A percentile compares a stretch with the other conserved stretches of the same genome.
These are phyloP conservation scores for Plebejus anna DNA, from an alignment of 2,888 invertebrate species.

Conservation along the genomic window DNA sequence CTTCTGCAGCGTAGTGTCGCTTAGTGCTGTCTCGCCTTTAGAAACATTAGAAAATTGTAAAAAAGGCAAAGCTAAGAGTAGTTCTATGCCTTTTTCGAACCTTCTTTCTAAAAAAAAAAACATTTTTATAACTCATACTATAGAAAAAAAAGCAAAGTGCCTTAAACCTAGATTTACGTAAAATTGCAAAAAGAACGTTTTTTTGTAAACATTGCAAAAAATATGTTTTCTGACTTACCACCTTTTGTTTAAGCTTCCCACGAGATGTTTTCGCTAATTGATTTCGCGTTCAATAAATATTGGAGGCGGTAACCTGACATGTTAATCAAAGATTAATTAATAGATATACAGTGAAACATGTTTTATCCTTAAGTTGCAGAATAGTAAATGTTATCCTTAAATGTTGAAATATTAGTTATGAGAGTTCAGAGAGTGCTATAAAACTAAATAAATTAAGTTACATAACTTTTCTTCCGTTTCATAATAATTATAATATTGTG, in stretches of 20 bases:
- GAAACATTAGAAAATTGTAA: too few relatives aligned
- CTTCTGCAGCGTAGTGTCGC: too few relatives aligned
- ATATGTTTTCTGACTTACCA: background rate
- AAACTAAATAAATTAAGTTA: too few relatives aligned
- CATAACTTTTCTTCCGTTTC: too few relatives aligned
- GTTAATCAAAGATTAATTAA: constrained; percentile 15
- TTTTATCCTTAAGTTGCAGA: background rate
- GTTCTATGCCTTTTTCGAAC: too few relatives aligned
- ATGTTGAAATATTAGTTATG: background rate
- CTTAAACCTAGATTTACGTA: background rate
- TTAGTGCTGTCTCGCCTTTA: too few relatives aligned
- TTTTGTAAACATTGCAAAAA: background rate
- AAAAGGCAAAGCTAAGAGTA: too few relatives aligned
- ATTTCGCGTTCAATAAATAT: background rate
- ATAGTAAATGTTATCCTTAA: background rate
- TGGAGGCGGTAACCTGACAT: background rate
- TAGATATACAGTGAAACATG: background rate
- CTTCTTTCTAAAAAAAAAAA: too few relatives aligned
- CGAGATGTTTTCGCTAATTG: background rate
- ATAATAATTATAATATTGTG: too few relatives aligned
- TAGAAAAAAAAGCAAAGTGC: background rate
- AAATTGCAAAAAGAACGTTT: background rate
- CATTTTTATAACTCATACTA: too few relatives aligned
- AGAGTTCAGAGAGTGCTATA: too few relatives aligned
- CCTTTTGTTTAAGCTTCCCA: background rate